A percentile compares a stretch with the other conserved stretches of the same genome.
Evolutionary conservation across 2,888 invertebrate genomes (phyloP).

Genomic region (Eristalis tenax): DNA sequence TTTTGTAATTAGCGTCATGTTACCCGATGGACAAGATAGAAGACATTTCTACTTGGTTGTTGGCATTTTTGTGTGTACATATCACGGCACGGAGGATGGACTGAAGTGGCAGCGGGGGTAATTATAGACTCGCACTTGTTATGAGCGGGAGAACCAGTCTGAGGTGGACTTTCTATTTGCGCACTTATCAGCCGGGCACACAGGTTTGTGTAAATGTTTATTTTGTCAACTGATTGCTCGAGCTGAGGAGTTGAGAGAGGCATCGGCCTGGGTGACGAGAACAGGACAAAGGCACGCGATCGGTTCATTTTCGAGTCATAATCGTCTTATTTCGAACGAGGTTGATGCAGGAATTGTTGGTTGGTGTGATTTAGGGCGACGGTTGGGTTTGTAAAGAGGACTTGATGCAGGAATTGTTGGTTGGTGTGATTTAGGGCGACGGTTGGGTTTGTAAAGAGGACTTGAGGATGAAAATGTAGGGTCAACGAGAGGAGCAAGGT

Average conservation of each 20-base stretch:
- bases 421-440: not conserved
- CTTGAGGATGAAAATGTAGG: too few species aligned
- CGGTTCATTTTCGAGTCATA: not conserved
- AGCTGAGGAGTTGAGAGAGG: not conserved
- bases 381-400: too few species aligned
- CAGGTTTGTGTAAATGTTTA: not conserved
- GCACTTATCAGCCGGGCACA: not conserved
- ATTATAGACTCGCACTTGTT: not conserved
- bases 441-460: too few species aligned
- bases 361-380: not conserved
- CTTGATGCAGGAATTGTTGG: not conserved
- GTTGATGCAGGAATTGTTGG: not conserved
- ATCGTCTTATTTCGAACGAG: not conserved
- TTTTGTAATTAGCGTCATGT: conserved; percentile 38
- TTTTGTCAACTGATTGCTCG: not conserved
- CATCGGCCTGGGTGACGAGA: not conserved
- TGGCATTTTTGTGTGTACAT: not conserved
- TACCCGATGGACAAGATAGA: conserved; percentile 11
- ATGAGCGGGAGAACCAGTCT: not conserved
- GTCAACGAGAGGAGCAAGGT: too few species aligned
- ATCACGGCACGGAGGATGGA: not conserved
- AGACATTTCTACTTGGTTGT: not conserved
- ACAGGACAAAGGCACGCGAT: not conserved
- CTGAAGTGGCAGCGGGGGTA: not conserved
- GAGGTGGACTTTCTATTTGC: not conserved